These are phyloP conservation scores for Lathronympha strigana DNA, from an alignment of 2,888 invertebrate genomes.

Conservation along the genomic window DNA sequence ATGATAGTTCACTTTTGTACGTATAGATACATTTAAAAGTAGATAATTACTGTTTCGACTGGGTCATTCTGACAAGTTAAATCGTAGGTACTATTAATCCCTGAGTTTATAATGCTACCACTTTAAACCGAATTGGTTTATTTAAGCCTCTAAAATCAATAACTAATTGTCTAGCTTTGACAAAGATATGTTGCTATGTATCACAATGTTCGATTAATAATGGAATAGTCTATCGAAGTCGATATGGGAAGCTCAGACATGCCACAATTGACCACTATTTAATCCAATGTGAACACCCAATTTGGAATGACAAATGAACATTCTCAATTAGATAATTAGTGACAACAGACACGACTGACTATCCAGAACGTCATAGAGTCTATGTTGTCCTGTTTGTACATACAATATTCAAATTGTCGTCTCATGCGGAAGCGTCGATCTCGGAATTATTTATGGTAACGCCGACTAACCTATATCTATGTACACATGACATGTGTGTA, in stretches of 20 bases:
- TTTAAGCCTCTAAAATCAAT: too few species aligned
- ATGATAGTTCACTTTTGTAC: too few species aligned
- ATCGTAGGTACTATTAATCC: too few species aligned
- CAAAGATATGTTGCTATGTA: too few species aligned
- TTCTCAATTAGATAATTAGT: conserved; percentile 29
- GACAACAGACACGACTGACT: conserved; percentile 11
- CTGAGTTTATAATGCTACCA: too few species aligned
- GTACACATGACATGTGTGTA: conserved; percentile 31
- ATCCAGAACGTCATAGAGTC: not conserved
- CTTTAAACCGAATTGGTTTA: too few species aligned
- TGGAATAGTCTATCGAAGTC: not conserved
- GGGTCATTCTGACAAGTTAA: too few species aligned
- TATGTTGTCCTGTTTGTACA: not conserved
- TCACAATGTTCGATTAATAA: too few species aligned
- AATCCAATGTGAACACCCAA: conserved; percentile 27
- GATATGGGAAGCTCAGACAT: not conserved
- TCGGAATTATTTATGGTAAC: conserved; percentile 49
- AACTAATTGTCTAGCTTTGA: too few species aligned
- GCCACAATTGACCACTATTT: conserved; percentile 13
- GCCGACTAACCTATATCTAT: conserved; percentile 46
- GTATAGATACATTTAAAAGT: too few species aligned
- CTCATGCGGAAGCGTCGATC: conserved; percentile 28
- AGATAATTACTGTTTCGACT: too few species aligned
- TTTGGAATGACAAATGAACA: conserved; percentile 27
- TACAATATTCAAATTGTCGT: conserved; percentile 32